Percentiles rank a stretch among this genome's conserved stretches.
These are phyloP conservation scores for Eilema sororculum DNA, from an alignment of 2,888 invertebrate genomes.

Conservation along the genomic window DNA sequence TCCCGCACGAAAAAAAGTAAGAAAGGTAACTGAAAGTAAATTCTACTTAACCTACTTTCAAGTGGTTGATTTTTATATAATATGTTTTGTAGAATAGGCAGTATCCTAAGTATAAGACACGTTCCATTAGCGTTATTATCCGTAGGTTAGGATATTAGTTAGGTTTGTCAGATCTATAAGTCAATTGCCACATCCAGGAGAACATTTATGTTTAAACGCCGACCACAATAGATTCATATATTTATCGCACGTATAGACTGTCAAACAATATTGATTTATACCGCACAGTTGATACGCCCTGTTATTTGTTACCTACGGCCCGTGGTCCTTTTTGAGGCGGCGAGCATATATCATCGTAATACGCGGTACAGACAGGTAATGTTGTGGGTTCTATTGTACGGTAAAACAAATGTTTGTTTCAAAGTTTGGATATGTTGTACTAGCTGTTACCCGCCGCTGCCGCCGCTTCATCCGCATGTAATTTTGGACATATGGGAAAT, in stretches of 20 bases:
- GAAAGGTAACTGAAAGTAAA: no score
- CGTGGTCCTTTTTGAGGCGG: constrained; percentile 7
- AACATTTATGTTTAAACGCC: constrained; percentile 14
- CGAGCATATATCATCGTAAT: constrained; percentile 10
- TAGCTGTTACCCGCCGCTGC: background rate
- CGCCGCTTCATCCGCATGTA: background rate
- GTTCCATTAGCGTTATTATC: no score
- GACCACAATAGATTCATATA: constrained; percentile 43
- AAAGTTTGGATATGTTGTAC: background rate
- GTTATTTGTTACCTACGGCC: constrained; percentile 28
- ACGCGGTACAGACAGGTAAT: constrained; percentile 2
- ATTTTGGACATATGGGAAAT: no score
- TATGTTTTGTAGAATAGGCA: no score
- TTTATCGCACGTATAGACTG: constrained; percentile 50
- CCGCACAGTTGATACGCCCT: constrained; percentile 34
- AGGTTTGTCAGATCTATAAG: background rate
- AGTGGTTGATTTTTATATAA: no score
- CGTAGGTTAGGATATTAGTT: no score
- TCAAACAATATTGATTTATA: constrained; percentile 53
- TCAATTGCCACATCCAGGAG: constrained; percentile 33
- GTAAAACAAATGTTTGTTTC: background rate
- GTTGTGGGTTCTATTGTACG: background rate
- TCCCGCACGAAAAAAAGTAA: no score
- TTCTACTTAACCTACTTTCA: no score
- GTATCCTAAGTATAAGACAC: no score